Evolutionary conservation across 2,113 vertebrate species (phyloP), one percentile per base, ranked within the genome.

Genomic region (Chauna torquata): DNA sequence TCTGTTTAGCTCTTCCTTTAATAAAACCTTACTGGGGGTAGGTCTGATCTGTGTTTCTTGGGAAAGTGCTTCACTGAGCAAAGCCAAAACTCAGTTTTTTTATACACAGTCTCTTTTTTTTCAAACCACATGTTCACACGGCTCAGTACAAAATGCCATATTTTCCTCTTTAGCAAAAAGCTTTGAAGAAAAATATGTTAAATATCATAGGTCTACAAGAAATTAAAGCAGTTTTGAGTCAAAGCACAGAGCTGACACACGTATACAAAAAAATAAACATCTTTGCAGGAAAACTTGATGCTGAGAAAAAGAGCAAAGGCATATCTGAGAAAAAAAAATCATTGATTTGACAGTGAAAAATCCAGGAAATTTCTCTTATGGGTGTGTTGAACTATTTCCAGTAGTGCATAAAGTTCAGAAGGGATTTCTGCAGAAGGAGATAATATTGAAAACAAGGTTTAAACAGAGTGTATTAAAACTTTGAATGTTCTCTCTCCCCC

Each of bases 261-360:
- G 86, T 94, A 71, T 97, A 96, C 96, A 76, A 92, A 85, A 84
- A 28, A 83, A 69, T 65, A 88, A 91, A 80, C 77, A 91, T 88
- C 55, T 94, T 95, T 66, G 57, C 32, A 97, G 90, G 71, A 94
- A 97, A 93, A 86, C 52, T 30, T 74, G 68, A 88, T 80, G 44
- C 25, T 96, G 52, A 94, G 75, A 55, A 89, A 59, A 81, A 78
- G 55, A 25, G 65, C 90, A 79, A 81, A 87, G 7, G 23, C 83
- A 22, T 50, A 49, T 78, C 50, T 82, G 81, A 95, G 49, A 55
- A 92, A 88, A 69, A 86, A 61, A 17, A 24, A 32, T 58, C 38
- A 55, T 62, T 65, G 55, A 89, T 88, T 92, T 94, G 58, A 75
- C 25, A 84, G 69, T 25, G 12, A 87, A 32, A 91, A 85, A 54